A percentile compares a stretch with the other conserved stretches of the same genome.
Evolutionary conservation across 2,888 invertebrate species (phyloP).

Genomic region (Cerastis leucographa): DNA sequence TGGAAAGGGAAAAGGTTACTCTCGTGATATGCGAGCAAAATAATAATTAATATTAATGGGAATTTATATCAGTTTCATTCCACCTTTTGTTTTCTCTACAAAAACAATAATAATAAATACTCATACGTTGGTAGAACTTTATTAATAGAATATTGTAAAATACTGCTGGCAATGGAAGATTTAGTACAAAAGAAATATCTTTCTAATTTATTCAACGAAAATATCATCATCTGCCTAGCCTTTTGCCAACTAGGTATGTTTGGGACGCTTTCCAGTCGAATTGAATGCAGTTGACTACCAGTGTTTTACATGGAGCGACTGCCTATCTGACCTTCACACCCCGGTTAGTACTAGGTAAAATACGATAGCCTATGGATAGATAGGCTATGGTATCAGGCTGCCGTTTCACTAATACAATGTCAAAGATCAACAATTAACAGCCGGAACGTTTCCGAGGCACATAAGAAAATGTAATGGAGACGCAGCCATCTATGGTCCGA

Average conservation of each 20-base stretch:
- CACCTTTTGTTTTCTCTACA: slow-evolving; percentile 20
- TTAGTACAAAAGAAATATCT: not conserved
- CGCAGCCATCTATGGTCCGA: not conserved
- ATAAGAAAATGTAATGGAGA: no score
- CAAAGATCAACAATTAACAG: not conserved
- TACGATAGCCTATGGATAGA: not conserved
- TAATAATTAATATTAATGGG: slow-evolving; percentile 50
- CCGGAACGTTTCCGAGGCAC: not conserved
- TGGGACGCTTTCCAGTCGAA: not conserved
- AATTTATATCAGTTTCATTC: slow-evolving; percentile 15
- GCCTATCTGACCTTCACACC: not conserved
- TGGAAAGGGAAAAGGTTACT: not conserved
- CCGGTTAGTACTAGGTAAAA: not conserved
- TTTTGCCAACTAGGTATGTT: not conserved
- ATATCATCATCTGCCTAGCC: not conserved
- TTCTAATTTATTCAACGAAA: not conserved
- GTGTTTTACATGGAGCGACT: not conserved
- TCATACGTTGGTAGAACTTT: not conserved
- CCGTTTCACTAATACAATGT: not conserved
- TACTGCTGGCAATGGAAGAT: not conserved
- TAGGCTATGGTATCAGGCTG: not conserved
- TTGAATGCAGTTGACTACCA: not conserved
- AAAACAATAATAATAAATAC: slow-evolving; percentile 12
- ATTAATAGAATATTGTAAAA: not conserved
- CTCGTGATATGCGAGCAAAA: slow-evolving; percentile 15